Base-by-base conservation (phyloP, 2,888 invertebrate genomes). In the Steinernema scapterisci region DNA sequence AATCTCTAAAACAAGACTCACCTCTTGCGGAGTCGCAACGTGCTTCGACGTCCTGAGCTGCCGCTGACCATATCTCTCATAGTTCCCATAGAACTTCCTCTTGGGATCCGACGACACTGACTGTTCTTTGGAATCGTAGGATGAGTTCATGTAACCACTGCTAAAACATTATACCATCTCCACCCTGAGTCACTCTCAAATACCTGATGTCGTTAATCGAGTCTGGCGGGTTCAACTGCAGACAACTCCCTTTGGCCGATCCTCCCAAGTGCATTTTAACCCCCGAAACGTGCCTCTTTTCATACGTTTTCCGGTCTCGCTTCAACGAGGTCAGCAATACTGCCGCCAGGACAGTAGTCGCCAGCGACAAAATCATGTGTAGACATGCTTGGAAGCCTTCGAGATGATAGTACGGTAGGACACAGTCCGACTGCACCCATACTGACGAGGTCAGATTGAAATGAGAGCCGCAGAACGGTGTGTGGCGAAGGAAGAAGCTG, bases 401-500 rank as follows among this genome's bases (percentile, higher is more conserved):
- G 71, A 82, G 73, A 19, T 76, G 73, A 71, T 80, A 79, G 76
- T 82, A 83, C 16, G 80, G 80, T 0, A 82, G 23, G 2, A 81
- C 63, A 43, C 83, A 81, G 44, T 75, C 43, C 31, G 73, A 70
- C 75, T 82, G 83, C 0, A 77, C 77, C 79, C 78, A 80, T 16
- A 72, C 70, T 1, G 73, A 77, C 73, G 78, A 45, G 23, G 80
- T 82, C 74, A 85, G 74, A 75, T 85, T 84, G 75, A 84, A 85
- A 44, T 83, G 79, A 1, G 82, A 75, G 27, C 76, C 77, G 73
- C 85, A 85, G 9, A 75, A 73, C 3, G 84, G 85, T 2, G 84
- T 84, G 75, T 81, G 81, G 31, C 81, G 73, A 23, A 85, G 77
- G 74, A 83, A 85, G 73, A 85, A 85, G 45, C 83, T 84, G 52